Percentiles rank a stretch among this genome's conserved stretches.
phyloP scores from a whole-genome alignment of 1,140 invertebrate species.

The Vanessa tameamea region DNA sequence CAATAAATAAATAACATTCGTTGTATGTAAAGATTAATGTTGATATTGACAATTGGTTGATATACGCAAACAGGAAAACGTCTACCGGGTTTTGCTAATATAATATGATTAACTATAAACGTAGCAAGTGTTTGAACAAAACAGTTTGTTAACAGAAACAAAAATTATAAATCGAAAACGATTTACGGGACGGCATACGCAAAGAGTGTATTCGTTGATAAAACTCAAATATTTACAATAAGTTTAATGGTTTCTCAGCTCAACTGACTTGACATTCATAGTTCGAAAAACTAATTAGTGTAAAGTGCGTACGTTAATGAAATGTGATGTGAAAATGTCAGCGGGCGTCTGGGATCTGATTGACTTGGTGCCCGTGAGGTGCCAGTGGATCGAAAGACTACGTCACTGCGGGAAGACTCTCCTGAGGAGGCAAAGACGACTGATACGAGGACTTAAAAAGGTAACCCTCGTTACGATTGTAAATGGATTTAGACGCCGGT shows the following conservation, averaged over 20 bases:
- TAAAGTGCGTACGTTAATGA: slow-evolving; percentile 21
- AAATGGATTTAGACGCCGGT: too few species aligned
- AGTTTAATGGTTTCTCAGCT: not conserved
- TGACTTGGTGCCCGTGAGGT: slow-evolving; percentile 65
- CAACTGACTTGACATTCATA: not conserved
- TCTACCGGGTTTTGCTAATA: not conserved
- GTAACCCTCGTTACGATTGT: slow-evolving; percentile 39
- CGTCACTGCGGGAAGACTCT: slow-evolving; percentile 72
- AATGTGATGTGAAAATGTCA: slow-evolving; percentile 61
- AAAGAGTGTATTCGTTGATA: not conserved
- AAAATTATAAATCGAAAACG: not conserved
- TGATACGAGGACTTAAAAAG: slow-evolving; percentile 69
- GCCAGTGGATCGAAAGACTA: slow-evolving; percentile 71
- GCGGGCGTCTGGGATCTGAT: slow-evolving; percentile 68
- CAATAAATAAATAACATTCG: too few species aligned
- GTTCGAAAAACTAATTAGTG: not conserved
- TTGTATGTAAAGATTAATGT: too few species aligned
- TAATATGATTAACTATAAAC: too few species aligned
- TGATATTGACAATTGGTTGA: too few species aligned
- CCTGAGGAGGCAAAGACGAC: slow-evolving; percentile 62
- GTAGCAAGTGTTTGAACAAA: too few species aligned
- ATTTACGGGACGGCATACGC: not conserved
- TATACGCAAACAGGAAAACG: not conserved
- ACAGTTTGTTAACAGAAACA: too few species aligned
- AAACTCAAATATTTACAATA: not conserved